A percentile compares a stretch with the other conserved stretches of the same genome.
Evolutionary conservation across 2,888 invertebrate species (phyloP).

Genomic region (Mechanitis messenoides): DNA sequence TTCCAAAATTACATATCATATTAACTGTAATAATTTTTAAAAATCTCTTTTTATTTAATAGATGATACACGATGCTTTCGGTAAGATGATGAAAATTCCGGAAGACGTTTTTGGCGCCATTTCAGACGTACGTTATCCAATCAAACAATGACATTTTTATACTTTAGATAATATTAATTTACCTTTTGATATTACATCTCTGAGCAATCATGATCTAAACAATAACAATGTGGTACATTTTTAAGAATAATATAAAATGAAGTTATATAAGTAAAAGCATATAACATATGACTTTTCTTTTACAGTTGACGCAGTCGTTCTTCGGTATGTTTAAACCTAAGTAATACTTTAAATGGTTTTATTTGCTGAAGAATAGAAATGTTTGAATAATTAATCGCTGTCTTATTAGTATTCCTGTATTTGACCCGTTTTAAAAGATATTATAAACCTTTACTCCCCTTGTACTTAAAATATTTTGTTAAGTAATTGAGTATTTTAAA

Average conservation of each 20-base stretch:
- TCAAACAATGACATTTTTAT: neutral
- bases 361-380: neutral
- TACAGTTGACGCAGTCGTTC: neutral
- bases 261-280: neutral
- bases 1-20: too few species aligned
- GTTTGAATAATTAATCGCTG: neutral
- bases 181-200: neutral
- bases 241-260: too few species aligned
- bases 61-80: neutral
- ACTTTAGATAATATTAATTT: neutral
- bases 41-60: neutral
- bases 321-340: neutral
- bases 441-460: too few species aligned
- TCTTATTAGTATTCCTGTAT: neutral
- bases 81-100: neutral
- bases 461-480: too few species aligned
- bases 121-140: neutral
- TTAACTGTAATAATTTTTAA: too few species aligned
- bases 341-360: neutral
- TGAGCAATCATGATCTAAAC: too few species aligned
- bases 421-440: too few species aligned
- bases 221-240: too few species aligned
- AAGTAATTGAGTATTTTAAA: too few species aligned
- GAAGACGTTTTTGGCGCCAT: neutral
- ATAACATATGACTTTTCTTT: neutral